phyloP scores from a whole-genome alignment of 2,113 vertebrate genomes.

The Siniperca chuatsi region DNA sequence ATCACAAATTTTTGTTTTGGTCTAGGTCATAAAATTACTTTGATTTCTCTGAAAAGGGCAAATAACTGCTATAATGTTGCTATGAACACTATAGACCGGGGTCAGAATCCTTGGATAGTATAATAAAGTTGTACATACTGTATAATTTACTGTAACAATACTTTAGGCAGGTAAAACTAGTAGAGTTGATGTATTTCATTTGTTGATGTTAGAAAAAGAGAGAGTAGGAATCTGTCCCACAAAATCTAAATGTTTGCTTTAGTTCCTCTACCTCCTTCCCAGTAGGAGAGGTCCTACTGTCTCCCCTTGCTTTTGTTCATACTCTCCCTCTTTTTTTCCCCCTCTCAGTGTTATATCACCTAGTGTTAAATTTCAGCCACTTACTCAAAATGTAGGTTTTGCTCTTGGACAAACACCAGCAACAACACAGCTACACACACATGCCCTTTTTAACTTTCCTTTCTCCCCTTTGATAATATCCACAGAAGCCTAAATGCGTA shows the following conservation, averaged over 20 bases:
- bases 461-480: not conserved
- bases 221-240: too few species aligned
- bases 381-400: conserved; percentile 28
- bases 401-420: conserved; percentile 9
- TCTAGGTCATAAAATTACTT: not conserved
- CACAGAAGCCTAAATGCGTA: conserved; percentile 1
- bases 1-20: not conserved
- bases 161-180: not conserved
- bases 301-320: not conserved
- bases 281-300: not conserved
- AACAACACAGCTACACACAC: not conserved
- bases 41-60: not conserved
- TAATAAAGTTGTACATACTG: not conserved
- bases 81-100: not conserved
- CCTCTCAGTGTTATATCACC: not conserved
- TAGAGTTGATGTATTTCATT: not conserved
- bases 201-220: not conserved
- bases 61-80: not conserved
- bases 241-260: not conserved
- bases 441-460: not conserved
- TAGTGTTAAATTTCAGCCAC: conserved; percentile 19
- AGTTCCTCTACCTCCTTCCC: not conserved
- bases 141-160: not conserved
- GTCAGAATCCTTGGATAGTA: not conserved
- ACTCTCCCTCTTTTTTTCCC: not conserved